These are phyloP conservation scores for Nothocercus julius DNA, from an alignment of 2,113 vertebrate genomes.

Conservation along the genomic window DNA sequence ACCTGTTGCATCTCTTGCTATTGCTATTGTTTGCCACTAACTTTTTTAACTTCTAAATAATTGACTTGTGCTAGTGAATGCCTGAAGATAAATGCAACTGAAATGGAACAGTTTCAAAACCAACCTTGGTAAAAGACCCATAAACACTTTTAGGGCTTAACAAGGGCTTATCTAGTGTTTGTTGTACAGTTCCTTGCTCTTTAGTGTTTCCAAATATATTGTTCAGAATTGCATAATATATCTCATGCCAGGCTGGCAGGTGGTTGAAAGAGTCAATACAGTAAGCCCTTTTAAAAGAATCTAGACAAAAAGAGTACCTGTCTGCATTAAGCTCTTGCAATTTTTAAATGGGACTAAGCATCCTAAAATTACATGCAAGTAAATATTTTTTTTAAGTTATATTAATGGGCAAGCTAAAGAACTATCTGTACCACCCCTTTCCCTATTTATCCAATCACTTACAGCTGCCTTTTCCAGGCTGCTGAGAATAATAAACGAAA, in stretches of 20 bases:
- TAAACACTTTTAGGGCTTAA: neutral
- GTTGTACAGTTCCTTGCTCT: neutral
- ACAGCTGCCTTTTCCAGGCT: slow-evolving; percentile 33
- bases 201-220: slow-evolving; percentile 20
- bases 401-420: slow-evolving; percentile 43
- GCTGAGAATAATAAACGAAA: slow-evolving; percentile 36
- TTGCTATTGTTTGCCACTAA: neutral
- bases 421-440: slow-evolving; percentile 31
- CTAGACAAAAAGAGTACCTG: slow-evolving; percentile 23
- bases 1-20: neutral
- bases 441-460: slow-evolving; percentile 26
- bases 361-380: slow-evolving; percentile 46
- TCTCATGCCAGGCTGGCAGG: slow-evolving; percentile 20
- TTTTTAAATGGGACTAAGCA: slow-evolving; percentile 26
- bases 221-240: neutral
- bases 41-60: neutral
- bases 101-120: slow-evolving; percentile 7
- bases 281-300: slow-evolving; percentile 15
- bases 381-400: slow-evolving; percentile 50
- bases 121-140: neutral
- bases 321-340: slow-evolving; percentile 36
- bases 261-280: slow-evolving; percentile 8
- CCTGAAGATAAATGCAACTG: neutral
- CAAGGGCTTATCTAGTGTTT: neutral
- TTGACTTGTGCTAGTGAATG: neutral